These are phyloP conservation scores for Caenorhabditis auriculariae DNA, from an alignment of 2,888 invertebrate species.

Conservation along the genomic window DNA sequence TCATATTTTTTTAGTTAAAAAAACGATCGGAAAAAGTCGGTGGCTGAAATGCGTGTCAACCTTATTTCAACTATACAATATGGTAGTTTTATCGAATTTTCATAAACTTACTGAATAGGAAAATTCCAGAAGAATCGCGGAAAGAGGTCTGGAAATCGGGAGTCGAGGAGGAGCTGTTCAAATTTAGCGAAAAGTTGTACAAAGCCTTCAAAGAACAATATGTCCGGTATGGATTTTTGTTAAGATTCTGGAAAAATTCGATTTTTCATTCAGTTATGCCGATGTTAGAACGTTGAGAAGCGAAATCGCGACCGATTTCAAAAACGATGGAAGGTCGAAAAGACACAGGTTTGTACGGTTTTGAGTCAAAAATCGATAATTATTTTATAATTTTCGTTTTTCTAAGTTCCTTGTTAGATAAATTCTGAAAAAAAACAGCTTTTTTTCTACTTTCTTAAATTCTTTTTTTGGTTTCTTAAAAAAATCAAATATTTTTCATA, in stretches of 20 bases:
- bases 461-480: too few relatives aligned
- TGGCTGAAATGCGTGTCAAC: slow-evolving; percentile 41
- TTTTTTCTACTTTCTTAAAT: not conserved
- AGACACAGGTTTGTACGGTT: slow-evolving; percentile 21
- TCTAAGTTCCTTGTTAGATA: too few relatives aligned
- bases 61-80: slow-evolving; percentile 40
- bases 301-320: slow-evolving; percentile 1
- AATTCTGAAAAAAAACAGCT: not conserved
- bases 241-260: not conserved
- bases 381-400: too few relatives aligned
- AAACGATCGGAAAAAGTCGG: too few relatives aligned
- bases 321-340: slow-evolving; percentile 23
- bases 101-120: not conserved
- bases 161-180: slow-evolving; percentile 44
- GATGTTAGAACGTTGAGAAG: slow-evolving; percentile 41
- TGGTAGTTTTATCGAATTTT: too few relatives aligned
- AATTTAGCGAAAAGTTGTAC: slow-evolving; percentile 56
- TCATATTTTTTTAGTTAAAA: too few relatives aligned
- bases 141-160: slow-evolving; percentile 42
- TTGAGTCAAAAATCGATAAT: not conserved
- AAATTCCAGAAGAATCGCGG: slow-evolving; percentile 11
- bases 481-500: too few relatives aligned
- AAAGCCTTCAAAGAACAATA: slow-evolving; percentile 62
- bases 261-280: slow-evolving; percentile 35
- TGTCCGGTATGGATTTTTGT: slow-evolving; percentile 43